Conservation (phyloP, 2,888 invertebrate genomes). For the Campopleginae sp. region DNA sequence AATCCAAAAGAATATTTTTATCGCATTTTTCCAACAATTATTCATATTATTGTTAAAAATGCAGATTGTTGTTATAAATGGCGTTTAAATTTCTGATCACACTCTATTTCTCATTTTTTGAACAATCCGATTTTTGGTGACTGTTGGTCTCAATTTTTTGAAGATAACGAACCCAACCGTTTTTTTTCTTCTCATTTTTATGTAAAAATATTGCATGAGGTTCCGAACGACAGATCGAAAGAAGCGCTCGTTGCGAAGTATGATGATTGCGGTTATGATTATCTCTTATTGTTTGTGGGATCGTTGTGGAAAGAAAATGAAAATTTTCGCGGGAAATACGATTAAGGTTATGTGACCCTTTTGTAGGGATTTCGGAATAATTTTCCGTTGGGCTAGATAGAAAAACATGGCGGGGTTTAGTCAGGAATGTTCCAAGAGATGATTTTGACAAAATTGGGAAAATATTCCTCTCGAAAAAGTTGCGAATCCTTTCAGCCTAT, state of each 20-base stretch:
- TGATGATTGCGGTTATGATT: background rate
- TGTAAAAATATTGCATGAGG: background rate
- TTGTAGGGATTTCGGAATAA: background rate
- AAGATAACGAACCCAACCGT: too few relatives aligned
- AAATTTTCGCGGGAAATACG: background rate
- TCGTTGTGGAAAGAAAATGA: too few relatives aligned
- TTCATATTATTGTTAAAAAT: too few relatives aligned
- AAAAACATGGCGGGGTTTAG: background rate
- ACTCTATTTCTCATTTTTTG: too few relatives aligned
- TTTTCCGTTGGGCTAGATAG: background rate
- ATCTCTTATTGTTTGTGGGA: background rate
- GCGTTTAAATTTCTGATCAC: too few relatives aligned
- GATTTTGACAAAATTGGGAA: background rate
- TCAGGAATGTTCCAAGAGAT: background rate
- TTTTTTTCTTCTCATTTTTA: too few relatives aligned
- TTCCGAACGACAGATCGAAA: background rate
- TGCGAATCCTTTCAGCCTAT: background rate
- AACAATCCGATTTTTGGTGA: too few relatives aligned
- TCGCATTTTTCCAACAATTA: too few relatives aligned
- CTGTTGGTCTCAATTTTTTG: too few relatives aligned
- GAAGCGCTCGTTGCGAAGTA: background rate
- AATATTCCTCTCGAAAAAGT: background rate
- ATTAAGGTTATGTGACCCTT: background rate
- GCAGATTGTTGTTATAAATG: too few relatives aligned
- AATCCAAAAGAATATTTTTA: too few relatives aligned